phyloP scores from a whole-genome alignment of 1,140 invertebrate species.

The Leptopilina boulardi region DNA sequence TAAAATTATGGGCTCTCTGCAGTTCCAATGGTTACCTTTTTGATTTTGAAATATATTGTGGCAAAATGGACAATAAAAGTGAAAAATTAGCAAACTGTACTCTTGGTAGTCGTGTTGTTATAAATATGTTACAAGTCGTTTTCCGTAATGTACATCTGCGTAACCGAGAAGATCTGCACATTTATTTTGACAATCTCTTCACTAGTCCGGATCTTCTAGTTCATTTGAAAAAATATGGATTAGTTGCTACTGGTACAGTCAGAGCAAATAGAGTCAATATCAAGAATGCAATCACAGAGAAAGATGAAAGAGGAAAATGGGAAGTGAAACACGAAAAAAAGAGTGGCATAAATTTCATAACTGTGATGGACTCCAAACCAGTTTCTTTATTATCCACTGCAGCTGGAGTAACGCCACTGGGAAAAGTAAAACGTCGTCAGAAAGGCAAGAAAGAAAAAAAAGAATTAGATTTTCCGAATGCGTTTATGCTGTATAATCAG shows the following conservation, averaged over 20 bases:
- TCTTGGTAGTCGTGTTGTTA: constrained; percentile 34
- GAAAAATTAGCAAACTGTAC: constrained; percentile 31
- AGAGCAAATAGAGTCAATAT: constrained; percentile 46
- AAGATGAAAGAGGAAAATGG: constrained; percentile 20
- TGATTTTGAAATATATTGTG: constrained; percentile 51
- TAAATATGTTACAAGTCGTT: constrained; percentile 3
- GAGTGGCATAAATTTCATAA: constrained; percentile 41
- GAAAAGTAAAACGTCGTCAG: not conserved
- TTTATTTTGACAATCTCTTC: constrained; percentile 70
- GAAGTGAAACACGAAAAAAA: constrained; percentile 39
- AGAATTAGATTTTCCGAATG: not conserved
- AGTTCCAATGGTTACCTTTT: constrained; percentile 42
- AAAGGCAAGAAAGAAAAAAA: not conserved
- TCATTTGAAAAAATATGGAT: constrained; percentile 57
- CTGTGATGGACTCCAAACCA: constrained; percentile 39
- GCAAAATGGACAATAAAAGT: constrained; percentile 34
- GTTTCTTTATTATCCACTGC: constrained; percentile 40
- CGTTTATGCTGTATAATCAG: no score
- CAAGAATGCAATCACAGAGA: not conserved
- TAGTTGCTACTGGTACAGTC: constrained; percentile 57
- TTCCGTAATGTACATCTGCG: not conserved
- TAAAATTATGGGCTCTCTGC: constrained; percentile 50
- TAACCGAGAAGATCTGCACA: not conserved
- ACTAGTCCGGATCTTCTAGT: constrained; percentile 58
- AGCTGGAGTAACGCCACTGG: constrained; percentile 11